A percentile compares a stretch with the other conserved stretches of the same genome.
Conservation (phyloP, 2,797 vertebrate species). For the Hippopotamyrus pictus region DNA sequence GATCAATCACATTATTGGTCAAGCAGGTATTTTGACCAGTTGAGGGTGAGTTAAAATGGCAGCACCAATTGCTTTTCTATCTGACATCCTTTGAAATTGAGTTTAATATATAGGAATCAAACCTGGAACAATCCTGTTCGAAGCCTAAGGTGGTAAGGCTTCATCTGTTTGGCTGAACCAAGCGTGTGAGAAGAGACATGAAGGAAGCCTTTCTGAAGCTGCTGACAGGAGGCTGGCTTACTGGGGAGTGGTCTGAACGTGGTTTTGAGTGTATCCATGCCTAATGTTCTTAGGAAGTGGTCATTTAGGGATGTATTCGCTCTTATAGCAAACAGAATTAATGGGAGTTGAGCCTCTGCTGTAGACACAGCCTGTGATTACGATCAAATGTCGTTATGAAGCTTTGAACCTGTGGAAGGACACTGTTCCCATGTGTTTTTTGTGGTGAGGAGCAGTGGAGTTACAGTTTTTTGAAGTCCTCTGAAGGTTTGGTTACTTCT, state of each 20-base stretch:
- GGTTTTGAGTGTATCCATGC: background rate
- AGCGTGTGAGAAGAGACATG: background rate
- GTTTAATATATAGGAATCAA: background rate
- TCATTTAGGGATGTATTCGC: background rate
- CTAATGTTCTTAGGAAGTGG: background rate
- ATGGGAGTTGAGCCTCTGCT: background rate
- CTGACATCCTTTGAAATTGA: background rate
- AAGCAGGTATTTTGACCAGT: background rate
- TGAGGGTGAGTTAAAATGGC: background rate
- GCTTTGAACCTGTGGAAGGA: background rate
- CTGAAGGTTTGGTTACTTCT: background rate
- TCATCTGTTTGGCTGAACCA: background rate
- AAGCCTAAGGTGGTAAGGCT: background rate
- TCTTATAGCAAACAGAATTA: background rate
- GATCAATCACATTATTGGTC: background rate
- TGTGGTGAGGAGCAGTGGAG: background rate
- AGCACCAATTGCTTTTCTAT: background rate
- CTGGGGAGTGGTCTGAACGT: background rate
- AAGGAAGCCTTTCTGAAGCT: background rate
- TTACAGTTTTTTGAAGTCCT: background rate
- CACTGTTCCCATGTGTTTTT: background rate
- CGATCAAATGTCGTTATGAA: background rate
- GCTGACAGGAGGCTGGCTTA: background rate
- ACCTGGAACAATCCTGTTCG: background rate
- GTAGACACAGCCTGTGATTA: background rate